These are phyloP conservation scores for Nyctibius grandis DNA, from an alignment of 2,797 vertebrate genomes.

Conservation along the genomic window DNA sequence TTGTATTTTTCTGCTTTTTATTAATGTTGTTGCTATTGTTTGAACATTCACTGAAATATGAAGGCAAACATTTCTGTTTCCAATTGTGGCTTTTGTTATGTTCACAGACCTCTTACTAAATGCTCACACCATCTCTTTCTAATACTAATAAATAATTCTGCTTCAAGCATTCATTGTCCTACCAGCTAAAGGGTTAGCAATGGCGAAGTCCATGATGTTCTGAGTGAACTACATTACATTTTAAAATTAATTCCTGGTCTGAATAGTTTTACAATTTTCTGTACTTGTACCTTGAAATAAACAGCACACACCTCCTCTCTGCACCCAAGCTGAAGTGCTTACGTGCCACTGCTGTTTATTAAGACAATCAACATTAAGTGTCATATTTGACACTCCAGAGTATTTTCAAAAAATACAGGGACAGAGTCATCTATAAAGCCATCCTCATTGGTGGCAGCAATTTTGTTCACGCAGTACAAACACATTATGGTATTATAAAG, in stretches of 20 bases:
- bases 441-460: background rate
- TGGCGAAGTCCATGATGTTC: background rate
- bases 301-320: background rate
- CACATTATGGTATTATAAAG: background rate
- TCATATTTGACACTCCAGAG: background rate
- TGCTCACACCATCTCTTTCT: background rate
- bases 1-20: background rate
- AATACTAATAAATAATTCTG: background rate
- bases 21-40: background rate
- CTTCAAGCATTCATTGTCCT: background rate
- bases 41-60: background rate
- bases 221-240: background rate
- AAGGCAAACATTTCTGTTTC: slow-evolving; percentile 10
- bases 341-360: background rate
- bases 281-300: background rate
- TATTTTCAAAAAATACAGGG: background rate
- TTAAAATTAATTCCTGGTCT: slow-evolving; percentile 17
- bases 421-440: background rate
- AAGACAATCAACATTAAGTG: background rate
- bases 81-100: background rate
- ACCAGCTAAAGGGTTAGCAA: background rate
- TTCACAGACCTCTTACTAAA: background rate
- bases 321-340: background rate
- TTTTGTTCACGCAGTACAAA: background rate
- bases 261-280: background rate